Conservation (phyloP, 2,113 vertebrate species). For the Tapirus terrestris region DNA sequence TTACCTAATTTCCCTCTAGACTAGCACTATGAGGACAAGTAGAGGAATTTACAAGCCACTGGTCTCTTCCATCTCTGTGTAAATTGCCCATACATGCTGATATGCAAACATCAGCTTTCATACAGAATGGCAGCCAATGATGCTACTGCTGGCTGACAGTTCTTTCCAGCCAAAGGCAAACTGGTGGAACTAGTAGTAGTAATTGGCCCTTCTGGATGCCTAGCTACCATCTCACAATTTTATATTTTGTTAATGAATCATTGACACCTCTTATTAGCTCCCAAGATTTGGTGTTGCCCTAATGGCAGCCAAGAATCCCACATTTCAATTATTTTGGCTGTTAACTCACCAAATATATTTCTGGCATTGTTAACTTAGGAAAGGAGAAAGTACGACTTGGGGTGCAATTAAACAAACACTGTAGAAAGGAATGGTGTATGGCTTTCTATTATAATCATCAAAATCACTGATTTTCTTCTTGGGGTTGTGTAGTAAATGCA, state of each 20-base stretch:
- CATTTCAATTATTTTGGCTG: conserved; percentile 67
- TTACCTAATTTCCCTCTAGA: neutral
- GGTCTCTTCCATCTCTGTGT: neutral
- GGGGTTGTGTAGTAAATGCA: neutral
- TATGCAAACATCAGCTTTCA: neutral
- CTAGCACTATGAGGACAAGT: neutral
- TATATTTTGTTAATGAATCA: conserved; percentile 63
- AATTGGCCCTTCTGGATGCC: conserved; percentile 18
- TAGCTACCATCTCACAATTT: neutral
- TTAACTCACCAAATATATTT: conserved; percentile 51
- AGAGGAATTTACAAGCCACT: neutral
- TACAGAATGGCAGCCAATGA: neutral
- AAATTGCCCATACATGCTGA: neutral
- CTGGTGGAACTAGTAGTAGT: neutral
- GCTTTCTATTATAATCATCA: neutral
- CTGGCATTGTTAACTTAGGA: conserved; percentile 42
- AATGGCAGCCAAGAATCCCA: conserved; percentile 6
- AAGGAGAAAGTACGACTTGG: neutral
- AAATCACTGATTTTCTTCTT: neutral
- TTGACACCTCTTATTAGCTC: conserved; percentile 42
- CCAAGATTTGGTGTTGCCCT: conserved; percentile 4
- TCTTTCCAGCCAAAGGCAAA: conserved; percentile 41
- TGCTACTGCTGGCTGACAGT: neutral
- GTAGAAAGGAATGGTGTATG: neutral
- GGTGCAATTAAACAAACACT: neutral